phyloP scores from a whole-genome alignment of 2,113 vertebrate species.

The Atractosteus spatula region DNA sequence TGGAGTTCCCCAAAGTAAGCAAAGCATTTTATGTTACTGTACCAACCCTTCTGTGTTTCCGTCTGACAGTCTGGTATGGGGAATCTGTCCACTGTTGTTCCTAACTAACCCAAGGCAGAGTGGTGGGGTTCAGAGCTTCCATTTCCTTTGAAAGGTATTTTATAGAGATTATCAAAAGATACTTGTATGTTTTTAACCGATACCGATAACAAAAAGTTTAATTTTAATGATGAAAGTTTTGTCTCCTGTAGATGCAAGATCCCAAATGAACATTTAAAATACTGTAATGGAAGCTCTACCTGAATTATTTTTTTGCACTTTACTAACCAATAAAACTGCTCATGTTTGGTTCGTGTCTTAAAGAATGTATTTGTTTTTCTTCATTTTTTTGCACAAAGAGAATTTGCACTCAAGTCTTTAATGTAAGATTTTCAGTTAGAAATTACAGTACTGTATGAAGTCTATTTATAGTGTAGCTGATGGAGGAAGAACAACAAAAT shows the following conservation, averaged over 20 bases:
- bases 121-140: conserved; percentile 26
- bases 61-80: conserved; percentile 55
- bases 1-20: conserved; percentile 70
- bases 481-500: too few species aligned
- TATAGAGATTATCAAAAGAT: conserved; percentile 33
- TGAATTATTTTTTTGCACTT: conserved; percentile 10
- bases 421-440: too few species aligned
- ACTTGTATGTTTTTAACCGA: not conserved
- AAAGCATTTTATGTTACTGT: conserved; percentile 50
- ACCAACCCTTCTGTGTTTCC: conserved; percentile 45
- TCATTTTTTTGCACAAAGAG: conserved; percentile 1
- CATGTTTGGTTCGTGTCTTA: conserved; percentile 33
- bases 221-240: too few species aligned
- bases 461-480: too few species aligned
- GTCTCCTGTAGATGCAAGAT: too few species aligned
- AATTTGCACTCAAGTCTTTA: conserved; percentile 11
- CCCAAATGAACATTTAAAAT: not conserved
- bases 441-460: too few species aligned
- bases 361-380: conserved; percentile 5
- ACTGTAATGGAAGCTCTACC: conserved; percentile 44
- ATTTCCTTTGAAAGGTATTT: conserved; percentile 25
- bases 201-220: not conserved
- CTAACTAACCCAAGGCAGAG: conserved; percentile 49
- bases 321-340: conserved; percentile 43
- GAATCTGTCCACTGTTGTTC: conserved; percentile 55